Base-by-base conservation (phyloP, 2,113 vertebrate genomes). In the Arenaria interpres region DNA sequence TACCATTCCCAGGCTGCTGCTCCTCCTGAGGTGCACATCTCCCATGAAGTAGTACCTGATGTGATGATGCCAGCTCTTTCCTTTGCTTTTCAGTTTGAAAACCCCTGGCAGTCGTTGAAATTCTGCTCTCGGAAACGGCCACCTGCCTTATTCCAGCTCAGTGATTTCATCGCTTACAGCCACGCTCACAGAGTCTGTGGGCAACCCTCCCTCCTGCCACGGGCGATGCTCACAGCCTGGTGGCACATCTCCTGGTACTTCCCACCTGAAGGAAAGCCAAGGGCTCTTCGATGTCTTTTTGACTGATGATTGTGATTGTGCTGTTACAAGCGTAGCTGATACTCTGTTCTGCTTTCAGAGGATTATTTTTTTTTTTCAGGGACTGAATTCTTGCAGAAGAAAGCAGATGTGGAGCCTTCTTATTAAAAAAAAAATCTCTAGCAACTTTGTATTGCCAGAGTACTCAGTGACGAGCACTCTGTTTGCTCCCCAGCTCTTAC, bases 161-260 rank as follows among this genome's bases (percentile, higher is more conserved):
- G 68, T 33, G 43, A 39, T 66, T 84, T 68, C 18, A 64, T 22
- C 68, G 53, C n/a, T 73, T 53, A 19, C 10, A 82, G 54, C 30
- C 37, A 21, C 0, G 4, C 39, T 46, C 25, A 62, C 33, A 67
- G 24, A 23, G 59, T 56, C 28, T 45, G 51, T 3, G 4, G 33
- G 54, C 25, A 81, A 20, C n/a, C 6, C 13, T 14, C 14, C 33
- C 14, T 80, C 21, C n/a, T 2, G 0, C 15, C 4, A 2, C 0
- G 0, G 32, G 57, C 53, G 43, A 13, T 6, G 51, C 18, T 69
- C 19, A 54, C 19, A 66, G 53, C 50, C 59, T 45, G 2, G 35
- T 56, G 51, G 35, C n/a, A 27, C 74, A 50, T 75, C 60, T 79
- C 46, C 39, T 63, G 73, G 19, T 46, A 41, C n/a, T 81, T 85